A percentile compares a stretch with the other conserved stretches of the same genome.
Evolutionary conservation across 2,888 invertebrate species (phyloP).

Genomic region (Ypsolopha sequella): DNA sequence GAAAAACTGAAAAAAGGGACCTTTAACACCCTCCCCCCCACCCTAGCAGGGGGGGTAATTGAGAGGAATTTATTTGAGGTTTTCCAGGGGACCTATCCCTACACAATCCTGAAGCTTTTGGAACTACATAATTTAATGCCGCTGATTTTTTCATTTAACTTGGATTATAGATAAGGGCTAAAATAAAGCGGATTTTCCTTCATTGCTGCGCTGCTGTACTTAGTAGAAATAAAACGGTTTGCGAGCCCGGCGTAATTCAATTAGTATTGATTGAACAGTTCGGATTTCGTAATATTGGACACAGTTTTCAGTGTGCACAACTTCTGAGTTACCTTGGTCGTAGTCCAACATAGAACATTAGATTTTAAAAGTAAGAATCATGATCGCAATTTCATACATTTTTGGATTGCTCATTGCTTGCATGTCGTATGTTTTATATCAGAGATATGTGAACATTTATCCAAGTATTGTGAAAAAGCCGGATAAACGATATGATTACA

Average conservation of each 20-base stretch:
- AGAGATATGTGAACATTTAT: slow-evolving; percentile 36
- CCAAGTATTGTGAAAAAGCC: slow-evolving; percentile 42
- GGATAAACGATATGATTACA: slow-evolving; percentile 52
- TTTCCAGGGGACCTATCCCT: too few species aligned
- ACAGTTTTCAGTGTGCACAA: slow-evolving; percentile 9
- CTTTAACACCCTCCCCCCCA: too few species aligned
- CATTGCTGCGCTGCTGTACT: background rate
- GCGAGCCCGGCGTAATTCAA: slow-evolving; percentile 46
- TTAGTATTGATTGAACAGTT: slow-evolving; percentile 24
- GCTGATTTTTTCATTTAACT: too few species aligned
- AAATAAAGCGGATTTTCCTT: too few species aligned
- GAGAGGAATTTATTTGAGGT: too few species aligned
- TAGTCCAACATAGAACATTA: slow-evolving; percentile 3
- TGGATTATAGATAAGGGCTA: too few species aligned
- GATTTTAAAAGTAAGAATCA: slow-evolving; percentile 9
- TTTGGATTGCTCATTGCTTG: slow-evolving; percentile 34
- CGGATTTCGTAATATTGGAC: slow-evolving; percentile 25
- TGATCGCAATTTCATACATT: slow-evolving; percentile 39
- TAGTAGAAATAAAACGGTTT: slow-evolving; percentile 20
- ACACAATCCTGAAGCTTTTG: too few species aligned
- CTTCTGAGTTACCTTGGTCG: background rate
- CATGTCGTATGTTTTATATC: slow-evolving; percentile 46
- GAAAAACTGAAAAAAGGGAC: too few species aligned
- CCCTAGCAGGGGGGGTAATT: too few species aligned
- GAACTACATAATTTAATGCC: too few species aligned